Conservation (phyloP, 2,113 vertebrate genomes). For the Macrotis lagotis region DNA sequence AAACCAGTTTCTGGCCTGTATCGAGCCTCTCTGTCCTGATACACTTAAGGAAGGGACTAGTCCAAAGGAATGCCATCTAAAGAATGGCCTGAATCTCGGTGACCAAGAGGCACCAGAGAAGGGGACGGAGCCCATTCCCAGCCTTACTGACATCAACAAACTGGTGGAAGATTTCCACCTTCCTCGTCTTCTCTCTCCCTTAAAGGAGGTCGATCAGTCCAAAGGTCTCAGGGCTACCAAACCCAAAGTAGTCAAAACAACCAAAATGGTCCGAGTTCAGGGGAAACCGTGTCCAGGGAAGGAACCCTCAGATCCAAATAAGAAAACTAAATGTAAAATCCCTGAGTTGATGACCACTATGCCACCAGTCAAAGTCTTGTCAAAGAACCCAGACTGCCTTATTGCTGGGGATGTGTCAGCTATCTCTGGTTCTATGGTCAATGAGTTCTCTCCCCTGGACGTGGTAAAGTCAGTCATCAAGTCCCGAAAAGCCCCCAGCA, state of each 20-base stretch:
- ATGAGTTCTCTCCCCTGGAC: neutral
- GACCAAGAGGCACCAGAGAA: neutral
- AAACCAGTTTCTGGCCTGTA: constrained; percentile 28
- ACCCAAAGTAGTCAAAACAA: neutral
- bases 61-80: neutral
- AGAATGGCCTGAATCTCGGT: neutral
- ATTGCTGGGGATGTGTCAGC: neutral
- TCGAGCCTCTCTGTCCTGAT: neutral
- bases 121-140: neutral
- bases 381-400: neutral
- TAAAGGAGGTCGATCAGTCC: neutral
- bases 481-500: neutral
- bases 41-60: neutral
- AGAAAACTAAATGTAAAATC: constrained; percentile 14
- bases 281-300: neutral
- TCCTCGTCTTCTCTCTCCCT: neutral
- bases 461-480: neutral
- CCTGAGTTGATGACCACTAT: neutral
- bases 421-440: neutral
- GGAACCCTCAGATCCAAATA: neutral
- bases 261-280: neutral
- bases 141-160: neutral
- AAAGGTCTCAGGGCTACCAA: neutral
- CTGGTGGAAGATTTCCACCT: constrained; percentile 12
- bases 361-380: constrained; percentile 25